Conservation (phyloP, 2,888 invertebrate species). For the Drosophila nr. perissopoda region DNA sequence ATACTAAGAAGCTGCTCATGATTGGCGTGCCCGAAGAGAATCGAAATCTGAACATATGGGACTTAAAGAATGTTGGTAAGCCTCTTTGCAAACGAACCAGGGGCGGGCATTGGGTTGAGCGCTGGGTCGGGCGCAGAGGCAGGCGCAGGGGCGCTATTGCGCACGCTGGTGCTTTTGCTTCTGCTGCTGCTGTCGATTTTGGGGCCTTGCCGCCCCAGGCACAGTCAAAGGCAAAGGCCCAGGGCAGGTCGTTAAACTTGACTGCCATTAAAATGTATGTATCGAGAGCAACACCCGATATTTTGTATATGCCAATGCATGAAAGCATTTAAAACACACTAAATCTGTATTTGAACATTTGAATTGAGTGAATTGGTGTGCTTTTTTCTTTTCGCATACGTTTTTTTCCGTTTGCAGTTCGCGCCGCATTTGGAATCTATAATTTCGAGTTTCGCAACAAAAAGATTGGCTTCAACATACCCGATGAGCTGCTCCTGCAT, state of each 20-base stretch:
- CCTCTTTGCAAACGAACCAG: constrained; percentile 19
- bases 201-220: constrained; percentile 31
- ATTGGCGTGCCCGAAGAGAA: constrained; percentile 79
- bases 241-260: constrained; percentile 69
- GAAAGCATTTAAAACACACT: constrained; percentile 24
- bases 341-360: constrained; percentile 46
- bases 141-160: constrained; percentile 9
- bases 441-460: constrained; percentile 83
- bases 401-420: constrained; percentile 58
- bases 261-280: constrained; percentile 55
- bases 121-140: constrained; percentile 5
- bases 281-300: constrained; percentile 28
- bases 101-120: constrained; percentile 22
- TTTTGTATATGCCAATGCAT: constrained; percentile 23
- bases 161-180: constrained; percentile 36
- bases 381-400: constrained; percentile 4
- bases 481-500: constrained; percentile 81
- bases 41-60: constrained; percentile 80
- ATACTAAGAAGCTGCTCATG: constrained; percentile 81
- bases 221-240: constrained; percentile 16
- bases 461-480: constrained; percentile 83
- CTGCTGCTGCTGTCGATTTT: background rate
- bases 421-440: constrained; percentile 80
- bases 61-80: constrained; percentile 83
- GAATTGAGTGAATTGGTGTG: constrained; percentile 37